Percentiles rank a stretch among this genome's conserved stretches.
Conservation (phyloP, 2,888 invertebrate genomes). For the Hedya salicella region DNA sequence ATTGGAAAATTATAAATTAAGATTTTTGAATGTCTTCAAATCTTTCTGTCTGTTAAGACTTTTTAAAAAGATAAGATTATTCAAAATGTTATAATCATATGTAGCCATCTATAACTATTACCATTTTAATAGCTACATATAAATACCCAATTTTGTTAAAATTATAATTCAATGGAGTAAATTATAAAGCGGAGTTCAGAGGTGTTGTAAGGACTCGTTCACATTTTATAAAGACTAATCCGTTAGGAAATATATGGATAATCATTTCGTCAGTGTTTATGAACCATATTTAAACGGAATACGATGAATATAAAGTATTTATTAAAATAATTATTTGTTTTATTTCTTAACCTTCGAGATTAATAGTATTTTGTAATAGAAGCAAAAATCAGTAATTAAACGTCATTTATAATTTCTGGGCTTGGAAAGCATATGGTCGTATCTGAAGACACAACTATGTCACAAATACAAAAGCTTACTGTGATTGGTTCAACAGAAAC, state of each 20-base stretch:
- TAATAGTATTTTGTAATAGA: not conserved
- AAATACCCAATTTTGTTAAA: no score
- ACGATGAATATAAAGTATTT: constrained; percentile 76
- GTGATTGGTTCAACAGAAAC: no score
- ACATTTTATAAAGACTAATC: constrained; percentile 39
- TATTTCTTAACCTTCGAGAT: constrained; percentile 50
- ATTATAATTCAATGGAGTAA: not conserved
- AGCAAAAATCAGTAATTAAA: not conserved
- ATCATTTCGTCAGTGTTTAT: constrained; percentile 49
- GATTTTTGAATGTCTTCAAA: no score
- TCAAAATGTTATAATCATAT: not conserved
- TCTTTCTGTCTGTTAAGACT: not conserved
- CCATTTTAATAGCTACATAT: no score
- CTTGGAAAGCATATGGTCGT: no score
- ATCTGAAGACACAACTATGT: no score
- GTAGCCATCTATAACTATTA: no score
- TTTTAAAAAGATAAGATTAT: not conserved
- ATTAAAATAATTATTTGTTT: constrained; percentile 71
- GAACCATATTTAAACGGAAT: constrained; percentile 46
- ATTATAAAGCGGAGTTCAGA: constrained; percentile 28
- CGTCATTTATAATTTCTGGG: no score
- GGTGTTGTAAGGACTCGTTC: constrained; percentile 16
- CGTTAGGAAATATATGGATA: constrained; percentile 44
- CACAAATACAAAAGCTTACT: no score
- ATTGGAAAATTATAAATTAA: no score